These are phyloP conservation scores for Ommatoiulus sabulosus DNA, from an alignment of 2,888 invertebrate genomes.

Conservation along the genomic window DNA sequence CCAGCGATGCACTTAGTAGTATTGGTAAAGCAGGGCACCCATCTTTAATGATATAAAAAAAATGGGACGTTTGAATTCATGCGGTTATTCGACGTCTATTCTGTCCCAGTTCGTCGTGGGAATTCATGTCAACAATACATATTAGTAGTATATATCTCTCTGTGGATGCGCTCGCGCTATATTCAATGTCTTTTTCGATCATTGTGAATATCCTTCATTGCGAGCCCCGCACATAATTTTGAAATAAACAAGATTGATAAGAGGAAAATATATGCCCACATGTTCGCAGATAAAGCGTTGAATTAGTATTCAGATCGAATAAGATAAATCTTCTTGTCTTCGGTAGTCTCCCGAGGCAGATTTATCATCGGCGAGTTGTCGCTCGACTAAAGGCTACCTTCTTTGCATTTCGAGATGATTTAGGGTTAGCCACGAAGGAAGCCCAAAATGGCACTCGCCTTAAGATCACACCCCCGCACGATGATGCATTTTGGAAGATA, in stretches of 20 bases:
- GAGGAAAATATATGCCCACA: slow-evolving; percentile 47
- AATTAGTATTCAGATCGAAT: slow-evolving; percentile 53
- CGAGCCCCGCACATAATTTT: slow-evolving; percentile 22
- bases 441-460: slow-evolving; percentile 13
- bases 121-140: slow-evolving; percentile 40
- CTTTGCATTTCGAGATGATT: slow-evolving; percentile 21
- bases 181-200: slow-evolving; percentile 44
- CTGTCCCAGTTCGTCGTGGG: slow-evolving; percentile 19
- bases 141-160: slow-evolving; percentile 6
- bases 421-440: background rate
- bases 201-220: slow-evolving; percentile 42
- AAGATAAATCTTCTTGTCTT: slow-evolving; percentile 53
- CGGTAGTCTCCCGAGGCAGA: slow-evolving; percentile 31
- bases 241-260: slow-evolving; percentile 53
- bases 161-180: background rate
- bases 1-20: background rate
- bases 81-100: slow-evolving; percentile 27
- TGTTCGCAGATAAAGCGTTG: slow-evolving; percentile 38
- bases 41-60: background rate
- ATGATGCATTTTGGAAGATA: slow-evolving; percentile 4
- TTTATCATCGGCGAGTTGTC: slow-evolving; percentile 51
- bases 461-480: background rate
- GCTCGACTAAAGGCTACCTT: slow-evolving; percentile 41
- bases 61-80: background rate
- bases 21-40: background rate